A percentile compares a stretch with the other conserved stretches of the same genome.
Evolutionary conservation across 2,113 vertebrate genomes (phyloP).

Genomic region (Callorhinus ursinus): DNA sequence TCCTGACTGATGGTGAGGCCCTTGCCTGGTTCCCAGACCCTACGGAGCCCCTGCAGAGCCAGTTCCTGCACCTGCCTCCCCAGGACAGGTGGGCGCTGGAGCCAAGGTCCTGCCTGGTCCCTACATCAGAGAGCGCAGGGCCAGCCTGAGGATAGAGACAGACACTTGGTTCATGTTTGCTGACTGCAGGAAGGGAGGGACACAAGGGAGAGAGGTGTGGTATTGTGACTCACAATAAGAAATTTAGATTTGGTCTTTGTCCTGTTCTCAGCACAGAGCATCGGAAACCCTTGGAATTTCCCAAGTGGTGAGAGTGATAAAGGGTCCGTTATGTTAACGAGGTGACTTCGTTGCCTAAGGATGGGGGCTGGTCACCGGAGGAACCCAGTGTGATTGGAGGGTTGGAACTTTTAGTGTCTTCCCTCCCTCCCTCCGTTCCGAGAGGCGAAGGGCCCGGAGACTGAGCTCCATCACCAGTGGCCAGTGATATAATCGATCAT

Average conservation of each 20-base stretch:
- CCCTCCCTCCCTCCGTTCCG: not conserved
- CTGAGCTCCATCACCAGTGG: not conserved
- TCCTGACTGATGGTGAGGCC: not conserved
- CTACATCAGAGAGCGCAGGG: not conserved
- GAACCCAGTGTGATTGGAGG: not conserved
- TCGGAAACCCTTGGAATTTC: not conserved
- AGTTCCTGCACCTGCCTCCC: too few relatives aligned
- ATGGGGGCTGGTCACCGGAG: not conserved
- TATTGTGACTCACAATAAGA: not conserved
- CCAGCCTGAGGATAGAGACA: not conserved
- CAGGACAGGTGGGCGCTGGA: too few relatives aligned
- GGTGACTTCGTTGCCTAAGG: not conserved
- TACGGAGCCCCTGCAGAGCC: not conserved
- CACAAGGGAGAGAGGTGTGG: fast-evolving
- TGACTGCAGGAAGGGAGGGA: not conserved
- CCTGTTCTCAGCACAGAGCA: not conserved
- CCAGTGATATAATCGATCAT: not conserved
- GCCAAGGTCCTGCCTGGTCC: not conserved
- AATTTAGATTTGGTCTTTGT: not conserved
- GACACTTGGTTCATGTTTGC: not conserved
- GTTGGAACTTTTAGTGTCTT: not conserved
- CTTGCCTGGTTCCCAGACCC: not conserved
- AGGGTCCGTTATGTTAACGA: not conserved
- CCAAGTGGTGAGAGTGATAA: too few relatives aligned
- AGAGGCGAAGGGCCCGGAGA: not conserved